These are phyloP conservation scores for Perognathus longimembris DNA, from an alignment of 2,113 vertebrate genomes.

Conservation along the genomic window DNA sequence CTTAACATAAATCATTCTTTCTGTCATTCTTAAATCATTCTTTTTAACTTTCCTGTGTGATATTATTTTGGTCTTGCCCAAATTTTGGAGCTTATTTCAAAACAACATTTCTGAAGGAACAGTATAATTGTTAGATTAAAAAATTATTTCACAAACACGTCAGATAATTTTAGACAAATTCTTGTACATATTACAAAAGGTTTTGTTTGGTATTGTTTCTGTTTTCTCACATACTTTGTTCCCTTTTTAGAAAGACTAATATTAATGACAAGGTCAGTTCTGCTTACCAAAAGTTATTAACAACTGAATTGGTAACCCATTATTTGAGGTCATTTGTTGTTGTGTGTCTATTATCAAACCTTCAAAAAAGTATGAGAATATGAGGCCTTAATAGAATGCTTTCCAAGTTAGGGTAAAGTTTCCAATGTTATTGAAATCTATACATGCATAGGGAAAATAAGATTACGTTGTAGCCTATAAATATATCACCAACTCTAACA, in stretches of 20 bases:
- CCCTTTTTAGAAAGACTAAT: background rate
- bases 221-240: background rate
- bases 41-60: background rate
- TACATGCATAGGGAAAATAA: slow-evolving; percentile 4
- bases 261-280: background rate
- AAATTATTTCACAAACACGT: slow-evolving; percentile 40
- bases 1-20: slow-evolving; percentile 55
- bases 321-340: slow-evolving; percentile 39
- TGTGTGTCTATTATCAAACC: background rate
- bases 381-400: slow-evolving; percentile 6
- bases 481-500: slow-evolving; percentile 63
- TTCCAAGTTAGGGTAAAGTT: slow-evolving; percentile 42
- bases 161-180: slow-evolving; percentile 44
- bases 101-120: slow-evolving; percentile 50
- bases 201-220: background rate
- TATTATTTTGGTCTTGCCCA: slow-evolving; percentile 50
- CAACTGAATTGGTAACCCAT: background rate
- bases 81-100: slow-evolving; percentile 55
- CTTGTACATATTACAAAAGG: background rate
- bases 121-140: background rate
- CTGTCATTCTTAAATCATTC: slow-evolving; percentile 42
- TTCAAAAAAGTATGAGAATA: slow-evolving; percentile 45
- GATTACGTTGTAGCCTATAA: slow-evolving; percentile 72
- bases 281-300: background rate
- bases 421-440: slow-evolving; percentile 52